Percentiles rank a stretch among this genome's conserved stretches.
Conservation (phyloP, 2,113 vertebrate species). For the Python bivittatus region DNA sequence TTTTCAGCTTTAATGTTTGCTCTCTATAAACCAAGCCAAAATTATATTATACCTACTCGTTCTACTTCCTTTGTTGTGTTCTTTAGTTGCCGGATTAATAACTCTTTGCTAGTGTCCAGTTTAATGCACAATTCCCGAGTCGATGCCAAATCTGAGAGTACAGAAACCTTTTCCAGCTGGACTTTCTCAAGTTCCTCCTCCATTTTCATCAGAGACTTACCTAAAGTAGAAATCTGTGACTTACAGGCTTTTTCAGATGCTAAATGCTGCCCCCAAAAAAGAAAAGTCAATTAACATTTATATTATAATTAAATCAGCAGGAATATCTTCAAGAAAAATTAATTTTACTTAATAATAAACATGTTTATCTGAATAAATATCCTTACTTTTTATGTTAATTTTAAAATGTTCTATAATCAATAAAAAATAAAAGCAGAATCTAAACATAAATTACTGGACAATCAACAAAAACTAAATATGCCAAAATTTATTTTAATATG, state of each 20-base stretch:
- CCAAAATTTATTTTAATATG: neutral
- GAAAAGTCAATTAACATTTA: slow-evolving; percentile 28
- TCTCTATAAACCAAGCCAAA: neutral
- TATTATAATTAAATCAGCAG: neutral
- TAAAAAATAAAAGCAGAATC: neutral
- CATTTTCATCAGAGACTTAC: slow-evolving; percentile 70
- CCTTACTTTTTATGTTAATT: neutral
- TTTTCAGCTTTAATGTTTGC: slow-evolving; percentile 2
- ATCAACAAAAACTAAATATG: neutral
- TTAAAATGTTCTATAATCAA: neutral
- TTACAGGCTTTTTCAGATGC: slow-evolving; percentile 72
- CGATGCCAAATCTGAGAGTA: slow-evolving; percentile 73
- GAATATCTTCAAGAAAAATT: neutral
- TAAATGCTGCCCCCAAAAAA: slow-evolving; percentile 60
- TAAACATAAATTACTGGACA: neutral
- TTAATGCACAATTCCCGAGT: slow-evolving; percentile 77
- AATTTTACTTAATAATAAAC: neutral
- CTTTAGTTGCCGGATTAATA: slow-evolving; percentile 68
- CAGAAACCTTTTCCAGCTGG: slow-evolving; percentile 63
- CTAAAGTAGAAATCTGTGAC: slow-evolving; percentile 70
- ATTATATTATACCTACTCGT: slow-evolving; percentile 58
- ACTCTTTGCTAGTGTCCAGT: slow-evolving; percentile 76
- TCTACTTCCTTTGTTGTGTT: slow-evolving; percentile 71
- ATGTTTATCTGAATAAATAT: neutral
- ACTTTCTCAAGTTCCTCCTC: slow-evolving; percentile 73